A percentile compares a stretch with the other conserved stretches of the same genome.
phyloP scores from a whole-genome alignment of 1,140 invertebrate species.

The Dryas iulia region DNA sequence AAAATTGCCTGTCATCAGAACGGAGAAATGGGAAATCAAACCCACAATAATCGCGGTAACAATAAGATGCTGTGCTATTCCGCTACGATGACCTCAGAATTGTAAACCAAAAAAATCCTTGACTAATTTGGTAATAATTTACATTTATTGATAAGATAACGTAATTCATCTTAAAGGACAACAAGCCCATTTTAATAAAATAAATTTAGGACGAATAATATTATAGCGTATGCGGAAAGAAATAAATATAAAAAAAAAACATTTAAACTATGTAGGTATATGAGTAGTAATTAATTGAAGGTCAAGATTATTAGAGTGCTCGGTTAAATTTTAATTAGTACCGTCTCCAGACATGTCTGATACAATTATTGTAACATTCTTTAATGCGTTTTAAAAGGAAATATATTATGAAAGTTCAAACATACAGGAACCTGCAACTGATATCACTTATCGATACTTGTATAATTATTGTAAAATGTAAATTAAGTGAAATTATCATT shows the following conservation, averaged over 20 bases:
- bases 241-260: background rate
- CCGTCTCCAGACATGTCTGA: background rate
- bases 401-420: background rate
- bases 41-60: too few relatives aligned
- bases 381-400: background rate
- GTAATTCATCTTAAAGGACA: background rate
- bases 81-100: too few relatives aligned
- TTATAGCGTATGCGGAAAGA: conserved; percentile 4
- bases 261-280: background rate
- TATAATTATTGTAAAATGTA: background rate
- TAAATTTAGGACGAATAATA: conserved; percentile 6
- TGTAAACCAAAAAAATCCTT: too few relatives aligned
- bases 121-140: background rate
- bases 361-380: background rate
- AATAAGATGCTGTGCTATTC: too few relatives aligned
- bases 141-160: background rate
- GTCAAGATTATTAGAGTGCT: conserved; percentile 3
- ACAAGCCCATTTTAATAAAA: background rate
- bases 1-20: too few relatives aligned
- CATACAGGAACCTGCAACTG: background rate
- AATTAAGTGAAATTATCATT: background rate
- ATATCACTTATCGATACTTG: background rate
- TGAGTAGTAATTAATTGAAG: conserved; percentile 7
- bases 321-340: background rate
- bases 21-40: too few relatives aligned